Evolutionary conservation across 2,113 vertebrate species (phyloP), one percentile per base, ranked within the genome.

Genomic region (Picathartes gymnocephalus): DNA sequence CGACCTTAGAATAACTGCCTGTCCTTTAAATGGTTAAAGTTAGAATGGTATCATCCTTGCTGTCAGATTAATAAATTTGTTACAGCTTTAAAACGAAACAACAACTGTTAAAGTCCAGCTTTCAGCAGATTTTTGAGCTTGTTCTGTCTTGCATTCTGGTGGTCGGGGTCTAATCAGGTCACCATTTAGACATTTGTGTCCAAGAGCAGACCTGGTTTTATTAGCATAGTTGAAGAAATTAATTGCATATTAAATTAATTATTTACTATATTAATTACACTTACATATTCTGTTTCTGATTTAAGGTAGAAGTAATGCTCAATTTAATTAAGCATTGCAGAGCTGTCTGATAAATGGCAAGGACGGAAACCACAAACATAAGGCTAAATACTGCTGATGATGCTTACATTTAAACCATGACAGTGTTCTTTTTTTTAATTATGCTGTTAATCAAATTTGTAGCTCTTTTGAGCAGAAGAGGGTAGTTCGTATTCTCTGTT

Each of bases 181-280:
- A 62, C 45, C 12, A 39, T 77, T 85, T 51, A 79, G 53, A 77
- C 61, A 65, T 58, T 39, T 20, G 6, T 79, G 69, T 80, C 51
- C 30, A 61, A 81, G 40, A 92, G 3, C 50, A 93, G 71, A 51
- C 47, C 50, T 86, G 17, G 16, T 79, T 94, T 88, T 87, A 64
- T 50, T 85, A 85, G 33, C 33, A 51, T 23, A 81, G 30, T 66
- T 83, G 68, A 87, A 95, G 80, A 88, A 88, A 90, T 90, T 54
- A 86, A 86, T 90, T 86, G 60, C 33, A 11, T 86, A 48, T 56
- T 18, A 53, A 81, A 93, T 64, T 64, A 85, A 92, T 88, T 78
- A 60, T 90, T 94, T 89, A n/a, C 61, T 88, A 61, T 48, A 62
- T 95, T 88, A 95, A 91, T 89, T 96, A 82, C 53, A 62, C 15